Conservation (phyloP, 2,888 invertebrate species). For the Platyscelio sp. region DNA sequence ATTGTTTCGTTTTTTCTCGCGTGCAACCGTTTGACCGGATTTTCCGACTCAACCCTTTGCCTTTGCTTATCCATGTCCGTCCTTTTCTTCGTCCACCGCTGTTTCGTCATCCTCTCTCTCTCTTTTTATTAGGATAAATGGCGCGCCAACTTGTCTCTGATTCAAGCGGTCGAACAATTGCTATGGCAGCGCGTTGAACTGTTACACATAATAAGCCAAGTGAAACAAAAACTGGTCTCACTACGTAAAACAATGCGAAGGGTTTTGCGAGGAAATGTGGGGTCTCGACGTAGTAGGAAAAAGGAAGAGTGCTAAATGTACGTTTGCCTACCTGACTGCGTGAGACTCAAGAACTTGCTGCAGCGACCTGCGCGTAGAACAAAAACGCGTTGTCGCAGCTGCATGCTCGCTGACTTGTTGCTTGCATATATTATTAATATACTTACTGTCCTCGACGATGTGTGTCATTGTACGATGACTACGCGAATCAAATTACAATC, state of each 20-base stretch:
- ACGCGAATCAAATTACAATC: constrained; percentile 65
- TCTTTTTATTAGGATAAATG: constrained; percentile 52
- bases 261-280: constrained; percentile 68
- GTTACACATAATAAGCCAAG: constrained; percentile 83
- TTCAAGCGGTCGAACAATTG: constrained; percentile 68
- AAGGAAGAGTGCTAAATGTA: constrained; percentile 67
- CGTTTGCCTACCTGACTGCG: constrained; percentile 75
- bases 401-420: constrained; percentile 69
- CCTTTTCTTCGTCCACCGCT: constrained; percentile 38
- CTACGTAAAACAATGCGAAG: constrained; percentile 82
- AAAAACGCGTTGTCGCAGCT: constrained; percentile 75
- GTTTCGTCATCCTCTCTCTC: constrained; percentile 3
- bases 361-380: constrained; percentile 76
- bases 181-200: constrained; percentile 72
- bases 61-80: constrained; percentile 54
- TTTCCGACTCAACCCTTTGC: constrained; percentile 75
- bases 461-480: constrained; percentile 66
- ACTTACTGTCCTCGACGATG: constrained; percentile 61
- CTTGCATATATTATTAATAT: constrained; percentile 67
- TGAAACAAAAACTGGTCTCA: constrained; percentile 84
- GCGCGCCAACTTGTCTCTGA: constrained; percentile 52
- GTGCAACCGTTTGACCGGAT: constrained; percentile 83
- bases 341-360: constrained; percentile 83
- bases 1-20: constrained; percentile 74
- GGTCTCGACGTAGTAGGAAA: constrained; percentile 25